These are phyloP conservation scores for Lysandra coridon DNA, from an alignment of 2,888 invertebrate genomes.

Conservation along the genomic window DNA sequence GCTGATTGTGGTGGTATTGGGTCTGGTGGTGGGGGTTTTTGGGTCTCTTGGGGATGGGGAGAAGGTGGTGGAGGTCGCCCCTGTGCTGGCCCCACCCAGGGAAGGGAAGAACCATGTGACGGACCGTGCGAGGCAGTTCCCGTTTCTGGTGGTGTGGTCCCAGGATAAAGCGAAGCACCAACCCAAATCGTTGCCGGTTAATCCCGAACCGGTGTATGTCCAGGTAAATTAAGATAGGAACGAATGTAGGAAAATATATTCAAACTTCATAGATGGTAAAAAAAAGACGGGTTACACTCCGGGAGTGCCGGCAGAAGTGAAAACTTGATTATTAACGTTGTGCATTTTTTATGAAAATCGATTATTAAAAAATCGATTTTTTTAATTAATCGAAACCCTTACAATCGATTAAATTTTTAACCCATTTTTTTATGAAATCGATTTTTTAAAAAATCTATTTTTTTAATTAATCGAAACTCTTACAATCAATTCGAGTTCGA, in stretches of 20 bases:
- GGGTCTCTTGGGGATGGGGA: constrained; percentile 63
- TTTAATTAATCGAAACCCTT: too few species aligned
- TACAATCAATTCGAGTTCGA: too few species aligned
- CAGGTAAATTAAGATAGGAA: constrained; percentile 52
- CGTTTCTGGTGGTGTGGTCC: constrained; percentile 64
- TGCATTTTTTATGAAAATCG: too few species aligned
- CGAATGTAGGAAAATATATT: background rate
- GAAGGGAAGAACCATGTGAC: constrained; percentile 60
- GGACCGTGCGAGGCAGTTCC: constrained; percentile 68
- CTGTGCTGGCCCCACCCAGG: constrained; percentile 69
- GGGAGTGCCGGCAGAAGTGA: too few species aligned
- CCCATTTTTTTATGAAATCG: too few species aligned
- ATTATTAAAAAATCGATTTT: too few species aligned
- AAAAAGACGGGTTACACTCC: background rate
- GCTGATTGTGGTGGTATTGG: constrained; percentile 61
- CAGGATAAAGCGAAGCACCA: constrained; percentile 54
- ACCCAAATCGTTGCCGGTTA: constrained; percentile 58
- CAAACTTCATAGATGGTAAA: background rate
- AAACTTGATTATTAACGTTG: too few species aligned
- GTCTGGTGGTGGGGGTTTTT: constrained; percentile 54
- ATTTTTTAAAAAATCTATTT: too few species aligned
- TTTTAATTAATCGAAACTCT: too few species aligned
- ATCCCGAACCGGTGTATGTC: constrained; percentile 65
- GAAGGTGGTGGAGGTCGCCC: constrained; percentile 64
- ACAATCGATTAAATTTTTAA: too few species aligned